These are phyloP conservation scores for Zoanthus gigantus DNA, from an alignment of 92 coral and sea anemone species.

Conservation along the genomic window DNA sequence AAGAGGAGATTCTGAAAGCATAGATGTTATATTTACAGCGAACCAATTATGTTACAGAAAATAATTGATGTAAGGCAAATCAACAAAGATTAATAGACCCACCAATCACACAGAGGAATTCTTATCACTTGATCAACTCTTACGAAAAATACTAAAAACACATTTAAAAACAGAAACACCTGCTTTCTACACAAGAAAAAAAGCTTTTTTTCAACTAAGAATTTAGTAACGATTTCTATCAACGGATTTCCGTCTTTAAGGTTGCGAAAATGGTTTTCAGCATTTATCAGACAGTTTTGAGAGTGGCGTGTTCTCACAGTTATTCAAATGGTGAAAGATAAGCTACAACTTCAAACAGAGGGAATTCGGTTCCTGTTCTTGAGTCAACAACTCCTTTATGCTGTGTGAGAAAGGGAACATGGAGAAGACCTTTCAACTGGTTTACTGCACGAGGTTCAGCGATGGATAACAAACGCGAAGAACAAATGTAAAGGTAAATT, in stretches of 20 bases:
- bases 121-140: slow-evolving; percentile 32
- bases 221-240: neutral
- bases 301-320: slow-evolving; percentile 3
- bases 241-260: neutral
- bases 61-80: neutral
- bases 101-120: slow-evolving; percentile 36
- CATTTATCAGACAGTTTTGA: neutral
- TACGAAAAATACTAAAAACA: slow-evolving; percentile 8
- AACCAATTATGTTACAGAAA: slow-evolving; percentile 29
- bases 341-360: neutral
- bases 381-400: slow-evolving; percentile 24
- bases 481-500: slow-evolving; percentile 4
- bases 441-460: neutral
- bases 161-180: slow-evolving; percentile 27
- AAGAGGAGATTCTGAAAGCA: neutral
- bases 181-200: neutral
- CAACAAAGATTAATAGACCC: neutral
- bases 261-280: neutral
- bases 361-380: slow-evolving; percentile 20
- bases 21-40: slow-evolving; percentile 6
- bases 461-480: neutral
- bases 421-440: neutral
- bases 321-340: neutral
- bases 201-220: neutral
- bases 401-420: neutral